A percentile compares a stretch with the other conserved stretches of the same genome.
Conservation (phyloP, 2,797 vertebrate genomes). For the Mus spretus region DNA sequence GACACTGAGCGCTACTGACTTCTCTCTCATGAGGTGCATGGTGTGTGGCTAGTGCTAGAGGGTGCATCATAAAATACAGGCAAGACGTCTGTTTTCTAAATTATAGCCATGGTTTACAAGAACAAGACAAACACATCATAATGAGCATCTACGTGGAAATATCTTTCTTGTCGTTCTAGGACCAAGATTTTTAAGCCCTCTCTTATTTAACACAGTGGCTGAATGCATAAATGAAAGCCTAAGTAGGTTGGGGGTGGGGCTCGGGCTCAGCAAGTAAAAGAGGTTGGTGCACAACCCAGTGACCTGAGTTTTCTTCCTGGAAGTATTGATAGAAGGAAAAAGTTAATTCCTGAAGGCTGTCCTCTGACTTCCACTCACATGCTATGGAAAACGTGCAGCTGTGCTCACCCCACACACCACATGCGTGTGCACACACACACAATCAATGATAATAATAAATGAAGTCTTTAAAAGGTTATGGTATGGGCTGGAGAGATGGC, state of each 20-base stretch:
- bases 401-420: too few species aligned
- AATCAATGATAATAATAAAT: background rate
- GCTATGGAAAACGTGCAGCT: background rate
- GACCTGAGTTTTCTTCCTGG: background rate
- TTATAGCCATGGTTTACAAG: conserved; percentile 45
- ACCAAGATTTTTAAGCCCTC: conserved; percentile 1
- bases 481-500: background rate
- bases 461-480: conserved; percentile 8
- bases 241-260: background rate
- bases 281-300: background rate
- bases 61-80: conserved; percentile 55
- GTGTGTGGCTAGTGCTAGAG: conserved; percentile 6
- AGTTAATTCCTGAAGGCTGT: background rate
- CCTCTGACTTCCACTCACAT: background rate
- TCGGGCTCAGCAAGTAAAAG: too few species aligned
- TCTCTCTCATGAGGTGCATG: background rate
- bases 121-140: conserved; percentile 32
- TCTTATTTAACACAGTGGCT: conserved; percentile 48
- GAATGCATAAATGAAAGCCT: conserved; percentile 42
- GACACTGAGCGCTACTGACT: conserved; percentile 33
- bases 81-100: conserved; percentile 59
- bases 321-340: background rate
- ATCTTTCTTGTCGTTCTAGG: conserved; percentile 57
- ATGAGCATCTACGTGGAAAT: conserved; percentile 44
- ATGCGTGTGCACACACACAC: background rate